Evolutionary conservation across 1,140 invertebrate species (phyloP).

Genomic region (Ephestia elutella): DNA sequence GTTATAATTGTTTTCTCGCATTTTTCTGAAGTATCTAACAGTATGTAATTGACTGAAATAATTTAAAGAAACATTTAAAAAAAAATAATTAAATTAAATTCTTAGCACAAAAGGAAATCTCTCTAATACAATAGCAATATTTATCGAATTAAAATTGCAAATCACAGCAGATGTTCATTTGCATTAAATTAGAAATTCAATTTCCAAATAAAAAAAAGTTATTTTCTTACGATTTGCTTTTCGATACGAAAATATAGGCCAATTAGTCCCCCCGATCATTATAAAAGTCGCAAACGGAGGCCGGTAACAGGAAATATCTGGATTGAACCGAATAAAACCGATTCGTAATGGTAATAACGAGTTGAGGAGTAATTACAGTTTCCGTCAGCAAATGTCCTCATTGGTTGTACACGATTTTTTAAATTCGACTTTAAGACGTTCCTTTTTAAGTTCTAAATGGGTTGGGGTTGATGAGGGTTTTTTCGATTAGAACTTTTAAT

Average conservation of each 20-base stretch:
- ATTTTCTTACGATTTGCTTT: not conserved
- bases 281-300: not conserved
- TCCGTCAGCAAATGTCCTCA: conserved; percentile 19
- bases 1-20: too few species aligned
- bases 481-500: not conserved
- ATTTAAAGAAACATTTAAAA: too few species aligned
- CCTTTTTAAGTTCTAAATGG: not conserved
- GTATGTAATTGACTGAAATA: too few species aligned
- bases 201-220: not conserved
- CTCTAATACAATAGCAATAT: too few species aligned
- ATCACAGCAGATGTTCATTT: too few species aligned
- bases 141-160: too few species aligned
- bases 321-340: conserved; percentile 18
- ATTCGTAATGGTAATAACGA: conserved; percentile 24
- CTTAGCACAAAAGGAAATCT: too few species aligned
- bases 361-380: conserved; percentile 30
- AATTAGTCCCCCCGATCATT: not conserved
- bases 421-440: not conserved
- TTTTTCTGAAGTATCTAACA: too few species aligned
- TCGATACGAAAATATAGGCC: not conserved
- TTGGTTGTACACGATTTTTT: not conserved
- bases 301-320: conserved; percentile 10
- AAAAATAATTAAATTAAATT: too few species aligned
- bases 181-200: too few species aligned
- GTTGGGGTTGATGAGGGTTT: not conserved